Percentiles rank a stretch among this genome's conserved stretches.
Evolutionary conservation across 2,888 invertebrate genomes (phyloP).

Genomic region (Agonopterix arenella): DNA sequence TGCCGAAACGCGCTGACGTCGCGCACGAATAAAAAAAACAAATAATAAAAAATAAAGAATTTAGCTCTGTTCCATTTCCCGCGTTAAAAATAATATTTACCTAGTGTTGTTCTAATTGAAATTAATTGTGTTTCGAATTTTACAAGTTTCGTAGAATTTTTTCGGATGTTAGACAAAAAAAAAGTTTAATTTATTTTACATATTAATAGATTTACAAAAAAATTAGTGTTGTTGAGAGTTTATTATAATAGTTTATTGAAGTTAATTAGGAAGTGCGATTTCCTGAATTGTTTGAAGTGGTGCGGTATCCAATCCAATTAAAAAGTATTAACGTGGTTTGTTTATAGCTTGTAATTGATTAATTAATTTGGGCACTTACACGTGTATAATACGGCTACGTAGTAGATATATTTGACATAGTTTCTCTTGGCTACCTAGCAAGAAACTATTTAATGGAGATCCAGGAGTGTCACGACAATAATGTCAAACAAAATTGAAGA

Average conservation of each 20-base stretch:
- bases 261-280: no score
- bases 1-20: constrained; percentile 2
- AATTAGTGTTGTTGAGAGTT: neutral
- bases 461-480: no score
- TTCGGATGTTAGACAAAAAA: constrained; percentile 1
- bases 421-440: no score
- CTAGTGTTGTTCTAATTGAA: constrained; percentile 1
- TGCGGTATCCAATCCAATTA: no score
- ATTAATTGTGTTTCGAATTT: constrained; percentile 1
- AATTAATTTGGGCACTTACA: neutral
- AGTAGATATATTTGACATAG: no score
- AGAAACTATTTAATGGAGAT: no score
- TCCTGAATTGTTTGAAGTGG: no score
- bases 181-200: neutral
- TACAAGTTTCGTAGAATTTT: constrained; percentile 11
- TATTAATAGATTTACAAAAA: constrained; percentile 7
- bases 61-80: constrained; percentile 4
- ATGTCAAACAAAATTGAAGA: no score
- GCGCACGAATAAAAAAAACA: constrained; percentile 6
- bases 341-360: neutral
- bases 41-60: constrained; percentile 1
- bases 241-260: constrained; percentile 1
- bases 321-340: no score
- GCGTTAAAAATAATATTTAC: neutral
- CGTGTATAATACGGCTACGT: no score